Conservation (phyloP, 35 echinoderm and acorn worm genomes). For the Eucidaris tribuloides region DNA sequence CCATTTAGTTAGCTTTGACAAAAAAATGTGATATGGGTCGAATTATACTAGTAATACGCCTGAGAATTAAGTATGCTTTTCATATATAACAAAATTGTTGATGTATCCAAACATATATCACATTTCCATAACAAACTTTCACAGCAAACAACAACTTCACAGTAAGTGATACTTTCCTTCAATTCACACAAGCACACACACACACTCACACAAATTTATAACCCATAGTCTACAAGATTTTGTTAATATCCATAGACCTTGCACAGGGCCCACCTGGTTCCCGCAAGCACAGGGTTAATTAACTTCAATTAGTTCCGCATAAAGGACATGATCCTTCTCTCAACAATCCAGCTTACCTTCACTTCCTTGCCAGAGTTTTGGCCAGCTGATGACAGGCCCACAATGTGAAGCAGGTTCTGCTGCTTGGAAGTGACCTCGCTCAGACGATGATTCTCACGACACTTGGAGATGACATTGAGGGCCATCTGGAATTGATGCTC, state of each 20-base stretch:
- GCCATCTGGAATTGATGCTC: constrained; percentile 76
- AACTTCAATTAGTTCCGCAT: background rate
- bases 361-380: background rate
- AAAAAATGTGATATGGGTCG: background rate
- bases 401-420: constrained; percentile 75
- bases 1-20: background rate
- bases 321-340: background rate
- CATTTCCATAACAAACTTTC: too few species aligned
- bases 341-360: background rate
- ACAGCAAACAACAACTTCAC: too few species aligned
- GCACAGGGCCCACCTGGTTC: too few species aligned
- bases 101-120: too few species aligned
- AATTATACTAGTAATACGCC: too few species aligned
- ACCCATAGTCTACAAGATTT: background rate
- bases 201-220: background rate
- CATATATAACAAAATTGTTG: too few species aligned
- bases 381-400: constrained; percentile 36
- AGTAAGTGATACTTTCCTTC: too few species aligned
- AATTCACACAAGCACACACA: too few species aligned
- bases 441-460: constrained; percentile 34
- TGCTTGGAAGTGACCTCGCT: constrained; percentile 29
- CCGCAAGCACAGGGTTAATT: too few species aligned
- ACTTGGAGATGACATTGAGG: constrained; percentile 70
- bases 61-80: too few species aligned
- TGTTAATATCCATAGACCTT: too few species aligned